These are phyloP conservation scores for Craniophora ligustri DNA, from an alignment of 2,888 invertebrate species.

Conservation along the genomic window DNA sequence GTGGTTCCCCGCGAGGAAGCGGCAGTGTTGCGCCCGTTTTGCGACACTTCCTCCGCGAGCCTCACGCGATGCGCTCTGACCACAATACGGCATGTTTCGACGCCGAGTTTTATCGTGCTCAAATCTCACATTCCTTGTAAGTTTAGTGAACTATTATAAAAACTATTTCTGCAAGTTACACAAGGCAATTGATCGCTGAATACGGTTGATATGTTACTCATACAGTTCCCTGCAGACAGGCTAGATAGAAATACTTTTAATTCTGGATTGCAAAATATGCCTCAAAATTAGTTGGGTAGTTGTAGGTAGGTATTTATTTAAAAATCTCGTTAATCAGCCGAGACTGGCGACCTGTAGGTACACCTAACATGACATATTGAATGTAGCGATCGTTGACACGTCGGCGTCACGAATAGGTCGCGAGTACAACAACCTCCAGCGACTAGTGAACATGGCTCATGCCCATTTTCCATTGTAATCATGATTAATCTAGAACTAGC, in stretches of 20 bases:
- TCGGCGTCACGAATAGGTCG: constrained; percentile 23
- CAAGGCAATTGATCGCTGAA: constrained; percentile 17
- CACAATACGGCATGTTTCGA: constrained; percentile 14
- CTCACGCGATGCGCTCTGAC: constrained; percentile 28
- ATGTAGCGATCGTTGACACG: not conserved
- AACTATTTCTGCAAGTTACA: constrained; percentile 20
- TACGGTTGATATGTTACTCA: constrained; percentile 11
- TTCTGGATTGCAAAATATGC: constrained; percentile 12
- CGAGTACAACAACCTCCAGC: constrained; percentile 46
- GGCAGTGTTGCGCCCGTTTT: constrained; percentile 24
- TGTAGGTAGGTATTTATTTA: no score
- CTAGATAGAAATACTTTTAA: constrained; percentile 6
- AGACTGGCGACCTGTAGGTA: no score
- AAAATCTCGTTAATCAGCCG: no score
- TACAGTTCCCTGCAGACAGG: constrained; percentile 10
- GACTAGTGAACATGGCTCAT: constrained; percentile 29
- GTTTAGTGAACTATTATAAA: constrained; percentile 31
- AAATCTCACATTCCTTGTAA: constrained; percentile 32
- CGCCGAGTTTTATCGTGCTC: constrained; percentile 28
- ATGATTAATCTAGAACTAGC: constrained; percentile 53
- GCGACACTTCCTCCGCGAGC: constrained; percentile 33
- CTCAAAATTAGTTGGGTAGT: no score
- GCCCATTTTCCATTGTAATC: constrained; percentile 50
- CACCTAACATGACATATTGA: not conserved
- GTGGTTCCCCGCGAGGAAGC: constrained; percentile 19